A percentile compares a stretch with the other conserved stretches of the same genome.
phyloP scores from a whole-genome alignment of 2,888 invertebrate genomes.

The Exocentrus adspersus region DNA sequence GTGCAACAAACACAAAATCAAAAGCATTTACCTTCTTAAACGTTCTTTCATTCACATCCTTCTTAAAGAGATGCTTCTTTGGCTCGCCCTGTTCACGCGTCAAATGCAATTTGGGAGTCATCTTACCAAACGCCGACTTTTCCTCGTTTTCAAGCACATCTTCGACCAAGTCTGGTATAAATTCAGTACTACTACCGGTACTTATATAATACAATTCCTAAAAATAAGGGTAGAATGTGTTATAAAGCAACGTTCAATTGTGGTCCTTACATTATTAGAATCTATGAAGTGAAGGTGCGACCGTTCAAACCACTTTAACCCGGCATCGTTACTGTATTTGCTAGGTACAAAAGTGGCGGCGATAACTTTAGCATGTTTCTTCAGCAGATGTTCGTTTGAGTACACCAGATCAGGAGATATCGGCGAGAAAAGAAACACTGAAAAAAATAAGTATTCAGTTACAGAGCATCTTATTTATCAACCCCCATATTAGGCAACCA shows the following conservation, averaged over 20 bases:
- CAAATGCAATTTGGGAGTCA: slow-evolving; percentile 43
- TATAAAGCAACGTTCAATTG: background rate
- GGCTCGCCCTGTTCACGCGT: slow-evolving; percentile 25
- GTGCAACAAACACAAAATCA: background rate
- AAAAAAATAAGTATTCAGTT: slow-evolving; percentile 43
- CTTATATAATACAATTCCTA: slow-evolving; percentile 58
- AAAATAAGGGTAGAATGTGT: slow-evolving; percentile 31
- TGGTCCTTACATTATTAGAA: slow-evolving; percentile 66
- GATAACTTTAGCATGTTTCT: slow-evolving; percentile 60
- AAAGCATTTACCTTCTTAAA: slow-evolving; percentile 50
- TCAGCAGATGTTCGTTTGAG: slow-evolving; percentile 64
- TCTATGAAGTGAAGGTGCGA: slow-evolving; percentile 72
- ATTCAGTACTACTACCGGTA: slow-evolving; percentile 46
- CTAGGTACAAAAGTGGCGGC: slow-evolving; percentile 70
- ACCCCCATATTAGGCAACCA: background rate
- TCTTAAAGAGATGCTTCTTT: slow-evolving; percentile 49
- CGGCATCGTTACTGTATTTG: slow-evolving; percentile 61
- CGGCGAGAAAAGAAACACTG: slow-evolving; percentile 74
- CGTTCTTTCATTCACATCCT: slow-evolving; percentile 47
- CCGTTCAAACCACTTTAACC: slow-evolving; percentile 69
- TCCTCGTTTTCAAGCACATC: slow-evolving; percentile 31
- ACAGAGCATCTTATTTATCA: background rate
- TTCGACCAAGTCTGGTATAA: slow-evolving; percentile 37
- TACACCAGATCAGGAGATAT: slow-evolving; percentile 68
- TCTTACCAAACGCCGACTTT: slow-evolving; percentile 50